phyloP scores from a whole-genome alignment of 2,113 vertebrate species.

The Stigmatopora nigra region DNA sequence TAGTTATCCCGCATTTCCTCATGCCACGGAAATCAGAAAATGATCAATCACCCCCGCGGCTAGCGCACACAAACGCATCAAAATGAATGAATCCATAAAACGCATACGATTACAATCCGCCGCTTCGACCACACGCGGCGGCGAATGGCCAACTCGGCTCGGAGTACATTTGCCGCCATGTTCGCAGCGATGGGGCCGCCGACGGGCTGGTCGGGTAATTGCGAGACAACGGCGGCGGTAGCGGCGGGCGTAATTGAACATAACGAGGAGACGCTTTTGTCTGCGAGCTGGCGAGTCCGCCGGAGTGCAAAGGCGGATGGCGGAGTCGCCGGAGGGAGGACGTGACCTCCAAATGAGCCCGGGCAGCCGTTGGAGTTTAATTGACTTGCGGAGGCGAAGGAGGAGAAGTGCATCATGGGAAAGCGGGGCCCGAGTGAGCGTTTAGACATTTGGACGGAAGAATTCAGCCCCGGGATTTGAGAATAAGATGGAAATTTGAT shows the following conservation, averaged over 20 bases:
- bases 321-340: not conserved
- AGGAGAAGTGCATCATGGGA: not conserved
- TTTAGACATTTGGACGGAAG: too few relatives aligned
- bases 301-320: slow-evolving; percentile 14
- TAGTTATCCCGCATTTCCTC: too few relatives aligned
- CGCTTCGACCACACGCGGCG: not conserved
- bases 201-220: slow-evolving; percentile 46
- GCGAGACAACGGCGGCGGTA: slow-evolving; percentile 32
- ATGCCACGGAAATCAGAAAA: too few relatives aligned
- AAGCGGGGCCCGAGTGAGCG: not conserved
- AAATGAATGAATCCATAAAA: too few relatives aligned
- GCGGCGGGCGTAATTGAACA: slow-evolving; percentile 36
- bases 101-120: too few relatives aligned
- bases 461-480: not conserved
- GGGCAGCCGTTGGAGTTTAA: not conserved
- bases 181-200: not conserved
- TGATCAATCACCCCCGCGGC: too few relatives aligned
- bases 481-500: not conserved
- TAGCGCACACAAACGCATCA: too few relatives aligned
- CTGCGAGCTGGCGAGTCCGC: slow-evolving; percentile 5
- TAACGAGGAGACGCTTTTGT: slow-evolving; percentile 43
- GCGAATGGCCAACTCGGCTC: not conserved
- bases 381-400: not conserved
- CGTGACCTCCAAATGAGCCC: not conserved
- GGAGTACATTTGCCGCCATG: slow-evolving; percentile 18